Percentiles rank a stretch among this genome's conserved stretches.
These are phyloP conservation scores for Rhombomys opimus DNA, from an alignment of 2,113 vertebrate genomes.

Conservation along the genomic window DNA sequence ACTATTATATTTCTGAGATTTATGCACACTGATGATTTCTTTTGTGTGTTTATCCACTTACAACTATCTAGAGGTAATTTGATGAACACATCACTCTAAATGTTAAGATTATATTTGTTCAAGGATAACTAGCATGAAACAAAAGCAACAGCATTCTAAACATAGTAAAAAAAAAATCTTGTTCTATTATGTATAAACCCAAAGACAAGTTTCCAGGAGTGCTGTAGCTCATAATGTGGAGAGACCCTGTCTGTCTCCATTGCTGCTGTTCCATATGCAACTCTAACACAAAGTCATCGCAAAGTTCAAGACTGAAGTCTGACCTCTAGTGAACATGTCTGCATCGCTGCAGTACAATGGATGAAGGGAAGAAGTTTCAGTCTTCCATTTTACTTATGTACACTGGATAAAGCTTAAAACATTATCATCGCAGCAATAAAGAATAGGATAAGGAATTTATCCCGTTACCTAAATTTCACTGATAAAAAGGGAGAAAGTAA, in stretches of 20 bases:
- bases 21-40: not conserved
- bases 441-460: not conserved
- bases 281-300: not conserved
- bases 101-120: conserved; percentile 1
- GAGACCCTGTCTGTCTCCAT: not conserved
- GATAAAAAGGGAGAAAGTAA: not conserved
- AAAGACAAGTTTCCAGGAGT: not conserved
- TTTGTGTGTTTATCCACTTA: not conserved
- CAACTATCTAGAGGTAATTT: not conserved
- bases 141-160: not conserved
- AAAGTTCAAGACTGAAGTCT: not conserved
- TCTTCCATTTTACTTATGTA: not conserved
- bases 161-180: not conserved
- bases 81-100: conserved; percentile 10
- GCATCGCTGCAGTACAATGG: not conserved
- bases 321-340: not conserved
- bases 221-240: not conserved
- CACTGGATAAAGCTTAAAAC: not conserved
- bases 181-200: not conserved
- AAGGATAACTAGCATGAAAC: not conserved
- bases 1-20: conserved; percentile 5
- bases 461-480: not conserved
- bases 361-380: not conserved
- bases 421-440: not conserved
- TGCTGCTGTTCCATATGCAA: not conserved